Evolutionary conservation across 2,888 invertebrate genomes (phyloP), one percentile per base, ranked within the genome.

Genomic region (Platycheirus rosarum): DNA sequence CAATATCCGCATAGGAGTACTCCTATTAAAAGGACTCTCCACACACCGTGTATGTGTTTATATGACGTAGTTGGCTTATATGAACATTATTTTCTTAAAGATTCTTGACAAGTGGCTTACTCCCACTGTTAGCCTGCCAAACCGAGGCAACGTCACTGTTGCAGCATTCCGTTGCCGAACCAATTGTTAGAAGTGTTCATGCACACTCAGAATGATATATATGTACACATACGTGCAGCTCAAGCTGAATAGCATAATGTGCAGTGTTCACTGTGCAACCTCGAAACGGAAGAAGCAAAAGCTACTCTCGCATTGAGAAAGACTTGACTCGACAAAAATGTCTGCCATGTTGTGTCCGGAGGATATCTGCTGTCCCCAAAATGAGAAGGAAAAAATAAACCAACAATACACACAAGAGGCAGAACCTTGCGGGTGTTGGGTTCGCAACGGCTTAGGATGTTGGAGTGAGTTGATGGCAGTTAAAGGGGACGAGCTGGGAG

Each of bases 261-360:
- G 60, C 26, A 48, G 6, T 8, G 16, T 57, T 5, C 4, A 23
- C 14, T 26, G 42, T 57, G 40, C 42, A 60, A 29, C 26, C 32
- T 48, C 62, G 29, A 53, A 63, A 55, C 77, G 70, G 48, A 70
- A 55, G 57, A 26, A 53, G 63, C 63, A 55, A 49, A 26, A 53
- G 63, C 63, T 32, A 32, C 14, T 51, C 42, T 51, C 57, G 51
- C 66, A 68, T 66, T 51, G 66, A 29, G 13, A 69, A 68, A 57
- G 62, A 73, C 78, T 78, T 73, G 78, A 78, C 78, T 77, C 65
- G 26, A 51, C 77, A 77, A 66, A 76, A 77, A 76, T 76, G 70
- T 77, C 77, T 77, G 57, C 77, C 65, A 70, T 77, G 42, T 63
- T 20, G 44, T 78, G 66, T 73, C 78, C 78, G 66, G 66, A 62